These are phyloP conservation scores for Sebastiscus tertius DNA, from an alignment of 2,797 vertebrate species.

Conservation along the genomic window DNA sequence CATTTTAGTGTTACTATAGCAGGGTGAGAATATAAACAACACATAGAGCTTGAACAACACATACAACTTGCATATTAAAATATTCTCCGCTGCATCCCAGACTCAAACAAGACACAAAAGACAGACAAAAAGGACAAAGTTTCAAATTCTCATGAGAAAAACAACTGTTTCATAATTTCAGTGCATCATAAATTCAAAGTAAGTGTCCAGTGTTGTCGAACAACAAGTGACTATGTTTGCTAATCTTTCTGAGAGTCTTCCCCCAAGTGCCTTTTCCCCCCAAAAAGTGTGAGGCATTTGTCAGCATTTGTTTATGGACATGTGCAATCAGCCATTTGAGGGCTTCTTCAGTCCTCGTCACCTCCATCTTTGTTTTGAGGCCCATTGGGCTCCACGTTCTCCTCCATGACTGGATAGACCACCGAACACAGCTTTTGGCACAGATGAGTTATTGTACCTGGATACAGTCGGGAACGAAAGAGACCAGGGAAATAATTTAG, in stretches of 20 bases:
- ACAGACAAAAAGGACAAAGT: neutral
- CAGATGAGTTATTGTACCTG: conserved; percentile 81
- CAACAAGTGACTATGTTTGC: neutral
- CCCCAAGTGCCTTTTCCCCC: too few relatives aligned
- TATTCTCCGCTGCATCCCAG: neutral
- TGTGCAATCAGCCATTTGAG: neutral
- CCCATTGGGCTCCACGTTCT: neutral
- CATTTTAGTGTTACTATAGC: conserved; percentile 20
- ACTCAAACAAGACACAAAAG: neutral
- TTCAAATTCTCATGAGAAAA: neutral
- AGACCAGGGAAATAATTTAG: neutral
- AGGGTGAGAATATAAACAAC: neutral
- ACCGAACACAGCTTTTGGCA: conserved; percentile 87
- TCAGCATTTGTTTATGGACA: neutral
- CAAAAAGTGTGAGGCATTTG: neutral
- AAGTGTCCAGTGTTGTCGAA: neutral
- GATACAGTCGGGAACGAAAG: neutral
- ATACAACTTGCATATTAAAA: conserved; percentile 27
- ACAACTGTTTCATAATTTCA: neutral
- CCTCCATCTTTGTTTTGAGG: conserved; percentile 22
- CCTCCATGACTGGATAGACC: conserved; percentile 79
- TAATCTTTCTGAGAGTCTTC: neutral
- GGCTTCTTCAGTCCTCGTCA: conserved; percentile 2
- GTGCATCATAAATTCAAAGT: neutral
- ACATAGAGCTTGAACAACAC: neutral